Percentiles rank a stretch among this genome's conserved stretches.
Evolutionary conservation across 2,888 invertebrate species (phyloP).

Genomic region (Nomada ferruginata): DNA sequence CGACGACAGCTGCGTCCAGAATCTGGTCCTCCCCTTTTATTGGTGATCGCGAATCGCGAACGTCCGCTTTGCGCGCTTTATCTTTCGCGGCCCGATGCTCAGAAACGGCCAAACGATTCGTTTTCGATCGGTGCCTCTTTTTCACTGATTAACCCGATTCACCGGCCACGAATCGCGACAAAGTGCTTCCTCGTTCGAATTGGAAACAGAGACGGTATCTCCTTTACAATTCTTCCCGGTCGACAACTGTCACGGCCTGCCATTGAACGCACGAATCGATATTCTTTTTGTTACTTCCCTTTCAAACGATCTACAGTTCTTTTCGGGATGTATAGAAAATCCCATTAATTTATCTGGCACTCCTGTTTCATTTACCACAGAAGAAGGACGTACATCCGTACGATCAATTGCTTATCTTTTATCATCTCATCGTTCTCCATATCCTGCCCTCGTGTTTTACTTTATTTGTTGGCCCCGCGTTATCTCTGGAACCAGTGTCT

Average conservation of each 20-base stretch:
- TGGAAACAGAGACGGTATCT: neutral
- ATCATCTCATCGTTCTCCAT: neutral
- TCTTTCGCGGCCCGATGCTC: slow-evolving; percentile 29
- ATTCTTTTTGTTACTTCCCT: neutral
- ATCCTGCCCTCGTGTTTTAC: neutral
- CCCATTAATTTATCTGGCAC: no score
- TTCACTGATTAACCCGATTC: slow-evolving; percentile 52
- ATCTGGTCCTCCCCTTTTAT: slow-evolving; percentile 54
- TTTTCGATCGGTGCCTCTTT: slow-evolving; percentile 11
- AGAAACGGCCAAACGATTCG: slow-evolving; percentile 10
- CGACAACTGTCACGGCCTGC: neutral
- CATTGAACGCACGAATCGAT: neutral
- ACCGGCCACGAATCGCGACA: neutral
- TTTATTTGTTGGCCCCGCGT: neutral
- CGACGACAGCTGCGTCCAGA: slow-evolving; percentile 56
- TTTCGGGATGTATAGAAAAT: no score
- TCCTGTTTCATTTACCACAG: no score
- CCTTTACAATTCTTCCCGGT: neutral
- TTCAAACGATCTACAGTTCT: no score
- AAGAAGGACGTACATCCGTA: no score
- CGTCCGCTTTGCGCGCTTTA: slow-evolving; percentile 42
- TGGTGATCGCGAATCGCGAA: slow-evolving; percentile 50
- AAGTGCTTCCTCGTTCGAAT: slow-evolving; percentile 27
- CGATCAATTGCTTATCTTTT: no score
- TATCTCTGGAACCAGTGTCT: neutral